Evolutionary conservation across 2,797 vertebrate species (phyloP), one percentile per base, ranked within the genome.

Genomic region (Aotus griseimembra): DNA sequence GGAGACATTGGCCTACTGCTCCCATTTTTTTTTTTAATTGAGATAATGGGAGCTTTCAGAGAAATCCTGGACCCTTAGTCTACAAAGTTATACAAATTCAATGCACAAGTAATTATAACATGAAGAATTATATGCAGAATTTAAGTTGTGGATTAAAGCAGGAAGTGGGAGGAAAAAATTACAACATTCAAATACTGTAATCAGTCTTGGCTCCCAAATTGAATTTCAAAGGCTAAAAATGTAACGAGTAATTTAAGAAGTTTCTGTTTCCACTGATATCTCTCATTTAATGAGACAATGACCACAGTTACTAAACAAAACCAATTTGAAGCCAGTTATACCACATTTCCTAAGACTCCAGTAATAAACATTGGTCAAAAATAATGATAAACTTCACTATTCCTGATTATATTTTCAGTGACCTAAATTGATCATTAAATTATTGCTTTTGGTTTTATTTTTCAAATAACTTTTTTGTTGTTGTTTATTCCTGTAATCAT

Each of bases 161-260:
- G 33, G 36, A 67, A 11, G 76, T 96, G 22, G 86, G 72, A 94
- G 24, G 81, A 89, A 82, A 19, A 88, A 93, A 82, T 92, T 85
- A 86, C 24, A 97, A 76, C 50, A 88, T 28, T 89, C 36, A 28
- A 73, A 73, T 94, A 88, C 4, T 44, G n/a, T 79, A 89, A 94
- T 94, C 73, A 81, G 58, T 95, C 67, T 95, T 96, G 41, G 50
- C 80, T 96, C n/a, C 87, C 19, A 96, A 89, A 92, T 50, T 90
- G n/a, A 98, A 87, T 88, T 94, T 92, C 61, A 92, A 90, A 97
- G 39, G 39, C 76, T 95, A 85, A 95, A 92, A 95, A 61, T 96
- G 26, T 93, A 95, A 97, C 39, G 76, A 96, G 26, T 97, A 93
- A 88, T 82, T 97, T 92, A 95, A 90, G 80, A 39, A 92, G 30